phyloP scores from a whole-genome alignment of 2,888 invertebrate genomes.

The Apamea anceps region DNA sequence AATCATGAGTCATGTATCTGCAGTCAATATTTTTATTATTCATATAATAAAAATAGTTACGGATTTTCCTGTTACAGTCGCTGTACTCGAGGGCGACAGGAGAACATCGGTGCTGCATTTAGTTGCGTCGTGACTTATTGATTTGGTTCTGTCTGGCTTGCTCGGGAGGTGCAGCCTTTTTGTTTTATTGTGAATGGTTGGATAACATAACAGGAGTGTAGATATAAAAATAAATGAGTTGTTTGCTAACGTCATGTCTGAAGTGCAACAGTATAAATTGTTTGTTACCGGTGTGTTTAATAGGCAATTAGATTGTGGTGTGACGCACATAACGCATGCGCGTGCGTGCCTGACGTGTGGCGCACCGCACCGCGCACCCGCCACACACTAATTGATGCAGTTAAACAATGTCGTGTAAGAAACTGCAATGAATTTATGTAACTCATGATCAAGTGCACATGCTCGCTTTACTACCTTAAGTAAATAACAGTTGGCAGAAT shows the following conservation, averaged over 20 bases:
- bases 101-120: conserved; percentile 40
- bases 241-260: conserved; percentile 62
- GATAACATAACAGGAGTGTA: conserved; percentile 41
- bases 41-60: conserved; percentile 70
- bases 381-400: conserved; percentile 62
- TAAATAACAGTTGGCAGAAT: conserved; percentile 37
- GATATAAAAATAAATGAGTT: conserved; percentile 50
- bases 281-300: conserved; percentile 71
- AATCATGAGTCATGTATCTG: conserved; percentile 78
- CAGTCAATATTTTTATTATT: conserved; percentile 71
- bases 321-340: conserved; percentile 79
- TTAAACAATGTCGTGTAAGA: conserved; percentile 60
- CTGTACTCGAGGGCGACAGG: conserved; percentile 34
- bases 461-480: conserved; percentile 19
- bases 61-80: conserved; percentile 74
- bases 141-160: conserved; percentile 41
- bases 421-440: conserved; percentile 63
- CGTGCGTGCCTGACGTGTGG: conserved; percentile 69
- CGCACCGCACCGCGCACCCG: conserved; percentile 44
- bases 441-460: conserved; percentile 48
- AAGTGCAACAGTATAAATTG: conserved; percentile 64
- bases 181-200: conserved; percentile 34
- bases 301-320: conserved; percentile 77
- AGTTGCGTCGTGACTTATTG: conserved; percentile 57
- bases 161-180: conserved; percentile 14